Evolutionary conservation across 2,888 invertebrate species (phyloP), one percentile per base, ranked within the genome.

Genomic region (Leptodirus hochenwartii): DNA sequence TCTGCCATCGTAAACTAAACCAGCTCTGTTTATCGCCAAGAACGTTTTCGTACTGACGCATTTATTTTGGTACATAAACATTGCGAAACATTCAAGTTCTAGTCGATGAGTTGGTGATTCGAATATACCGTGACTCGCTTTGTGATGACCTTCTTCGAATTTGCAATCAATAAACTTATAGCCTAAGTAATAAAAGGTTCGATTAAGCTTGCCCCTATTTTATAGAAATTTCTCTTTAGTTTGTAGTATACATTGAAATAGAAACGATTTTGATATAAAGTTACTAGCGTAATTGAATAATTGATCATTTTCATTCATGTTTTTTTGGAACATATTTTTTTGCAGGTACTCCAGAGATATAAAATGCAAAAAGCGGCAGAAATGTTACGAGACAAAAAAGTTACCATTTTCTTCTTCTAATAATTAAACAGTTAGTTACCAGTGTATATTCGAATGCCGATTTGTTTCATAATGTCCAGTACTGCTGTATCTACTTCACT

Each of bases 1-100:
- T 1, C 64, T 62, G 1, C 70, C 71, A 37, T 73, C 68, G 46
- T 69, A 69, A 1, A 68, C 66, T 15, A 71, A 45, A 3, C 54
- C 54, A 2, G 52, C 48, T 22, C 45, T 41, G 17, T 62, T 66
- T 40, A 73, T 62, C 8, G 72, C 71, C 62, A 39, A 38, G 30
- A 51, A 54, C 1, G 50, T 45, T 27, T 41, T 41, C 2, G 42
- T 41, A 33, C 49, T 29, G 14, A 72, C 62, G 5, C 59, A 60
- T 36, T 63, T 66, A 10, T 59, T 44, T 3, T 61, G 59, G 39
- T 69, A 74, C 40, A 63, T 64, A 38, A 72, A 64, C 30, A 73
- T 50, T 0, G 60, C 66, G 10, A 59, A 45, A 37, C 71, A 70
- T 3, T 58, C 48, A 1, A 72, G 32, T 1, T 49, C 69, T 71